Evolutionary conservation across 2,888 invertebrate genomes (phyloP).

Genomic region (Acanthosepion pharaonis): DNA sequence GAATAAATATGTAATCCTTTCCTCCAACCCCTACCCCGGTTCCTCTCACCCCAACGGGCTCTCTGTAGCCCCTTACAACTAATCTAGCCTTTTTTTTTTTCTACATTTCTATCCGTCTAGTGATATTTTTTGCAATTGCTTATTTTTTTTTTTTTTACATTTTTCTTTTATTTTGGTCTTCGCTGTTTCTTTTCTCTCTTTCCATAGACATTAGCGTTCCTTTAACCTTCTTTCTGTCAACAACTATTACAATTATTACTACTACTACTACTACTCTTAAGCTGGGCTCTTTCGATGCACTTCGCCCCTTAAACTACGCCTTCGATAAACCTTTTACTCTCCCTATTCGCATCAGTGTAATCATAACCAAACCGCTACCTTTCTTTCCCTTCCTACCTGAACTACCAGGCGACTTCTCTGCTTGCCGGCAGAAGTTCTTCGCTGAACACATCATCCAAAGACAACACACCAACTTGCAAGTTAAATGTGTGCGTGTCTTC

Average conservation of each 20-base stretch:
- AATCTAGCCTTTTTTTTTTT: not conserved
- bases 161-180: not conserved
- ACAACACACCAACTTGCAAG: not conserved
- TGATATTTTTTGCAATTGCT: not conserved
- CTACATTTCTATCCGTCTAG: not conserved
- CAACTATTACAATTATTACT: not conserved
- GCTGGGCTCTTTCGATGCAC: not conserved
- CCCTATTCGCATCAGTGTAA: not conserved
- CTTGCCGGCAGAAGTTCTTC: not conserved
- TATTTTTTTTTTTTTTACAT: not conserved
- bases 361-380: not conserved
- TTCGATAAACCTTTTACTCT: not conserved
- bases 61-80: not conserved
- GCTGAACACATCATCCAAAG: not conserved
- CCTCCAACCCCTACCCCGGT: not conserved
- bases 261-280: not conserved
- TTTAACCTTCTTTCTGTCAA: not conserved
- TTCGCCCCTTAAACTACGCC: not conserved
- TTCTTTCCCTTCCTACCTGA: not conserved
- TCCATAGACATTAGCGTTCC: not conserved
- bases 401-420: not conserved
- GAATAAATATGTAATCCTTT: not conserved
- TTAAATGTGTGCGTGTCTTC: not conserved
- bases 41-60: not conserved
- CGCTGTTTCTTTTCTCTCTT: not conserved